Base-by-base conservation (phyloP, 2,113 vertebrate species). In the Ia io region DNA sequence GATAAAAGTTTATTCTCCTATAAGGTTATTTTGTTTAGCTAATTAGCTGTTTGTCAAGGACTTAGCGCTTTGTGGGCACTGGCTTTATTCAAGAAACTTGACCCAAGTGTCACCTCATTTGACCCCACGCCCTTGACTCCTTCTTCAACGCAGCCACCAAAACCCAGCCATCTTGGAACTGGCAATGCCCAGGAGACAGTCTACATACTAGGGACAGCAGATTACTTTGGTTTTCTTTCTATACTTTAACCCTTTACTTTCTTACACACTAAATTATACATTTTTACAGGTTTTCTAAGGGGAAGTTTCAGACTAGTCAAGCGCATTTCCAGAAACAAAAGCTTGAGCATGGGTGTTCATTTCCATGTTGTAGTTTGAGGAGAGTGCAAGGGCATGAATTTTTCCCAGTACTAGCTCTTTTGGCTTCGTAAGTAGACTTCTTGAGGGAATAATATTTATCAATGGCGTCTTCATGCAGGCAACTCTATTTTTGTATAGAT, bases 191-290 rank as follows among this genome's bases (percentile, higher is more conserved):
- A 49, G 20, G 44, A 89, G 53, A 89, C n/a, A 67, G 25, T 76
- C 16, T 49, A 14, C 30, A 3, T 22, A 59, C n/a, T 42, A 59
- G 25, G 3, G 13, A 77, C 9, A 65, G 49, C 6, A 37, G 70
- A 84, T 84, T 40, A 42, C n/a, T 91, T 90, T 91, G 3, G 2
- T 59, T 94, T 84, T 56, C 8, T 80, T 85, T 69, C 44, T 91
- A 61, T 18, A n/a, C 3, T 79, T 83, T 25, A 4, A 5, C n/a
- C 5, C 20, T 76, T 91, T 42, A 65, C 42, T 67, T 80, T 63
- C 9, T 67, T n/a, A 7, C 17, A 80, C 88, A 12, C 23, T 83
- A 85, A 84, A 14, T 42, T 65, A 35, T 9, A 67, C 3, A 65
- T 61, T 77, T 88, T 78, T 5, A 25, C 82, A 85, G 56, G 4